These are phyloP conservation scores for Brienomyrus brachyistius DNA, from an alignment of 2,113 vertebrate genomes.

Conservation along the genomic window DNA sequence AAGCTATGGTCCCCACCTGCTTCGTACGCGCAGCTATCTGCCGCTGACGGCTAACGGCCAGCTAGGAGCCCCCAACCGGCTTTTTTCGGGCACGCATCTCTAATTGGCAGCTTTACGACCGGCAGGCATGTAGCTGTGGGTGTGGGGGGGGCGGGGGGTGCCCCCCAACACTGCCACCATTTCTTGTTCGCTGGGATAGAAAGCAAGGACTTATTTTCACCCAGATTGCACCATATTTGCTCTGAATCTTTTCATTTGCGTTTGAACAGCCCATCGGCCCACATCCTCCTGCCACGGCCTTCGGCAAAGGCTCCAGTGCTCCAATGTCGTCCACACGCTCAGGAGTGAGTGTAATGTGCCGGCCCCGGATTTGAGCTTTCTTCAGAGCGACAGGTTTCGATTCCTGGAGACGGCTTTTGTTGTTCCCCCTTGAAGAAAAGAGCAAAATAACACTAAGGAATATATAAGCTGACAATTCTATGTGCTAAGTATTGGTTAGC, in stretches of 20 bases:
- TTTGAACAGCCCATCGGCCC: neutral
- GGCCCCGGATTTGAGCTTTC: neutral
- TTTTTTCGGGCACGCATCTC: neutral
- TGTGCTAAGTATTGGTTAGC: neutral
- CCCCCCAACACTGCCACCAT: neutral
- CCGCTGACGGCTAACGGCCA: conserved; percentile 30
- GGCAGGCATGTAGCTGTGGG: neutral
- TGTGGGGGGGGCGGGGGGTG: no score
- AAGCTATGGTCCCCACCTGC: conserved; percentile 27
- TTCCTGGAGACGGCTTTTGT: neutral
- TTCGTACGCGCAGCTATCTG: conserved; percentile 25
- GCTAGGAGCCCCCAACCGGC: conserved; percentile 4
- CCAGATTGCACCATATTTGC: neutral
- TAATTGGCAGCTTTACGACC: conserved; percentile 20
- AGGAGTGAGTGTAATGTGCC: neutral
- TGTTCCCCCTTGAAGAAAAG: neutral
- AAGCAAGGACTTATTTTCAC: neutral
- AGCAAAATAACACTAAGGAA: neutral
- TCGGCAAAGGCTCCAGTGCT: neutral
- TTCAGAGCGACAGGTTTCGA: neutral
- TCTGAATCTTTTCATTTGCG: no score
- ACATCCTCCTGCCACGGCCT: neutral
- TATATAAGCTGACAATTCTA: neutral
- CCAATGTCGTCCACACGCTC: neutral
- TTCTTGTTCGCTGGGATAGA: no score